Percentiles rank a stretch among this genome's conserved stretches.
Evolutionary conservation across 2,113 vertebrate species (phyloP).

Genomic region (Gasterosteus nipponicus): DNA sequence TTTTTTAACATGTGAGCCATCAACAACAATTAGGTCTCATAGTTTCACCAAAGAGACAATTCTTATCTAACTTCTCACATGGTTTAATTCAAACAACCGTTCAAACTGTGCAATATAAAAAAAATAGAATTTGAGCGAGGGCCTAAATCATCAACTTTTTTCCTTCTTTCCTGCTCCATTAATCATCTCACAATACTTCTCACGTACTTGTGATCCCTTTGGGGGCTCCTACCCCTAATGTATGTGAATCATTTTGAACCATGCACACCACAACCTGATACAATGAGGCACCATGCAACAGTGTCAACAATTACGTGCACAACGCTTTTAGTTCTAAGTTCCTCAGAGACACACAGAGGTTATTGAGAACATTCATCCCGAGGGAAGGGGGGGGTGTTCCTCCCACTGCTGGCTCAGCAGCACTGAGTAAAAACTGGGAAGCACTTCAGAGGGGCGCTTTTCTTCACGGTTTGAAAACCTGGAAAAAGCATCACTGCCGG

Average conservation of each 20-base stretch:
- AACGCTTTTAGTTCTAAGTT: background rate
- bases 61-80: background rate
- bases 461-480: conserved; percentile 62
- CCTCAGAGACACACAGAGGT: conserved; percentile 8
- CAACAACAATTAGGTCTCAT: background rate
- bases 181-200: background rate
- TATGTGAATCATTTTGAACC: background rate
- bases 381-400: conserved; percentile 18
- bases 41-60: background rate
- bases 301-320: too few relatives aligned
- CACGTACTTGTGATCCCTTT: background rate
- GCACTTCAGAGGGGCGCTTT: conserved; percentile 54
- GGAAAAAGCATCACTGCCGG: conserved; percentile 68
- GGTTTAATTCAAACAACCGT: background rate
- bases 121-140: background rate
- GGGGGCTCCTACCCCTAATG: background rate
- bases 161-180: background rate
- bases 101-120: background rate
- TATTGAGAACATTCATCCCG: conserved; percentile 40
- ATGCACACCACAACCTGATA: background rate
- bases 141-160: too few relatives aligned
- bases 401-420: conserved; percentile 43
- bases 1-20: background rate
- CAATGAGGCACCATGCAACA: too few relatives aligned
- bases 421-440: conserved; percentile 53